A percentile compares a stretch with the other conserved stretches of the same genome.
phyloP scores from a whole-genome alignment of 1,140 invertebrate species.

The Aphaenogaster rudis region DNA sequence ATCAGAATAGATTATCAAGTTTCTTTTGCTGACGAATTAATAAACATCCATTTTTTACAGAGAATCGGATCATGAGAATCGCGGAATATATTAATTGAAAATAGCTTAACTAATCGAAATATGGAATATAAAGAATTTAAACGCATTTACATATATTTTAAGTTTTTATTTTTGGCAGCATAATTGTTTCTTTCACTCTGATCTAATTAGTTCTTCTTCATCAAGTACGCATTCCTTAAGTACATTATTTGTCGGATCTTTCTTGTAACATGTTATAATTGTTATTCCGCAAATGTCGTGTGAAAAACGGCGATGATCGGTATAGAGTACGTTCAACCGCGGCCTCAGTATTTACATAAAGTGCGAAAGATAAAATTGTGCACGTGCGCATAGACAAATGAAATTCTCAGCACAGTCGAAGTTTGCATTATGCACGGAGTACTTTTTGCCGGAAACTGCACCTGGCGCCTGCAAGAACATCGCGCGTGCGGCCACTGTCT shows the following conservation, averaged over 20 bases:
- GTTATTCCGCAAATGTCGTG: conserved; percentile 8
- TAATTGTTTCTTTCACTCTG: not conserved
- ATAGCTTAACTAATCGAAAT: not conserved
- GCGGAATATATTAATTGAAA: not conserved
- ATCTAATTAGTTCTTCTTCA: not conserved
- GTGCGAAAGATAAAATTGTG: conserved; percentile 39
- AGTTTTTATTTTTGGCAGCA: not conserved
- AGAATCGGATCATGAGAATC: not conserved
- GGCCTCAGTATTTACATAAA: conserved; percentile 29
- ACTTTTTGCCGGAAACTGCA: conserved; percentile 61
- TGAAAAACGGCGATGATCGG: not conserved
- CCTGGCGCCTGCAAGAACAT: conserved; percentile 57
- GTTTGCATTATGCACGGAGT: conserved; percentile 64
- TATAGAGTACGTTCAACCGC: not conserved
- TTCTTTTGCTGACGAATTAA: not conserved
- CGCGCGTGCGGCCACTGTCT: not conserved
- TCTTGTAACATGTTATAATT: conserved; percentile 29
- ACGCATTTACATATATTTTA: not conserved
- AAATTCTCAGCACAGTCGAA: conserved; percentile 54
- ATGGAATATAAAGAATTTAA: not conserved
- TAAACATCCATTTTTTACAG: not conserved
- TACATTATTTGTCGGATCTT: not conserved
- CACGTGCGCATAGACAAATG: conserved; percentile 35
- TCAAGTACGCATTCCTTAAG: not conserved
- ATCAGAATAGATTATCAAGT: conserved; percentile 3